A percentile compares a stretch with the other conserved stretches of the same genome.
phyloP scores from a whole-genome alignment of 2,797 vertebrate genomes.

The Setipinna tenuifilis region DNA sequence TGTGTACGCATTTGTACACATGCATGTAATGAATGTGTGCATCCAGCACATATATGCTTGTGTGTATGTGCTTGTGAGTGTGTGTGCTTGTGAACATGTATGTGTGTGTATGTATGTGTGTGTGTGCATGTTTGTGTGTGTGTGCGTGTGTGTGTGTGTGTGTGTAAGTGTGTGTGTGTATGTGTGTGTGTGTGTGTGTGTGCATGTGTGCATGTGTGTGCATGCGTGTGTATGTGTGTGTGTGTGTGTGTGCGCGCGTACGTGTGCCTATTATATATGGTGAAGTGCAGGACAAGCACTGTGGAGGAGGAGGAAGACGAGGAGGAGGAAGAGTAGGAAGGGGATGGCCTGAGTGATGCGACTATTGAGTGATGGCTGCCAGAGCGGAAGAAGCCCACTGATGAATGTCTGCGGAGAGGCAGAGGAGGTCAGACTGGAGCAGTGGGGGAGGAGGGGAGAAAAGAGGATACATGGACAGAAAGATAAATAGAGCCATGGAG shows the following conservation, averaged over 20 bases:
- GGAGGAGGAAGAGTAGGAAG: not conserved
- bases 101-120: not conserved
- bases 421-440: slow-evolving; percentile 8
- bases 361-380: slow-evolving; percentile 39
- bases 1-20: not conserved
- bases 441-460: not conserved
- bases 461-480: not conserved
- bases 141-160: not conserved
- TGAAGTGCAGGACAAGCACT: not conserved
- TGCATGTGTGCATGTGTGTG: too few relatives aligned
- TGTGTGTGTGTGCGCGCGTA: too few relatives aligned
- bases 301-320: not conserved
- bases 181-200: too few relatives aligned
- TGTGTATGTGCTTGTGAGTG: not conserved
- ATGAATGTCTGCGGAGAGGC: slow-evolving; percentile 31
- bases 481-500: not conserved
- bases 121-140: not conserved
- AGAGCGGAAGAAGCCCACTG: slow-evolving; percentile 31
- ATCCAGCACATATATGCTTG: not conserved
- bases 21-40: not conserved
- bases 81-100: not conserved
- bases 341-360: not conserved
- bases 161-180: too few relatives aligned
- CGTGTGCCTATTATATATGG: too few relatives aligned
- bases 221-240: too few relatives aligned